Base-by-base conservation (phyloP, 2,113 vertebrate genomes). In the Galbula dea region DNA sequence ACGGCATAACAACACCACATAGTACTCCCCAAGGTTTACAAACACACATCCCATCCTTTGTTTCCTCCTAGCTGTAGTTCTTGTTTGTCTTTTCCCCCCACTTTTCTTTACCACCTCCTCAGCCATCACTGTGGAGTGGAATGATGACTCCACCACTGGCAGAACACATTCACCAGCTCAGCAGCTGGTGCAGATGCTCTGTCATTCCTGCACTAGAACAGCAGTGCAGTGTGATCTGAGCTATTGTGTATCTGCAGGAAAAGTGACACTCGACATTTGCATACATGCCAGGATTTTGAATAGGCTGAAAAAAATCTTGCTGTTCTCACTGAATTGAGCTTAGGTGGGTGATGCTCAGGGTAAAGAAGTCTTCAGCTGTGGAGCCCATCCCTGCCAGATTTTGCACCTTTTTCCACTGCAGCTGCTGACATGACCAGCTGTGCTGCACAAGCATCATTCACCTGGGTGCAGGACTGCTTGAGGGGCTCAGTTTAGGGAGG, bases 151-250 rank as follows among this genome's bases (percentile, higher is more conserved):
- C 0, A 61, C 12, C n/a, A 7, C 30, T 6, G 11, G 15, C 67
- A 24, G 46, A 39, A 17, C 11, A 15, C 1, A 0, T 10, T 27
- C 14, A 17, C n/a, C n/a, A 23, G 3, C 21, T 15, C 1, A 0
- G 43, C 61, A 46, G 49, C 67, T 10, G 63, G 23, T 16, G 39
- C 51, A n/a, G 71, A 30, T 27, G 66, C 48, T 54, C 59, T 7
- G 5, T 6, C 49, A 39, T 32, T 45, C 13, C 34, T 3, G 4
- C 32, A 4, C 66, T 8, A 11, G 24, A 21, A 27, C n/a, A 41
- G 51, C 72, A 27, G 49, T 1, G 2, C 17, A 0, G 17, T 1
- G 24, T 13, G 7, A 22, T 3, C 41, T 22, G 37, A 26, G 36
- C 58, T 29, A 0, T 32, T 5, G 7, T 2, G 4, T 6, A 9